Base-by-base conservation (phyloP, 2,113 vertebrate genomes). In the Eubucco bourcierii region DNA sequence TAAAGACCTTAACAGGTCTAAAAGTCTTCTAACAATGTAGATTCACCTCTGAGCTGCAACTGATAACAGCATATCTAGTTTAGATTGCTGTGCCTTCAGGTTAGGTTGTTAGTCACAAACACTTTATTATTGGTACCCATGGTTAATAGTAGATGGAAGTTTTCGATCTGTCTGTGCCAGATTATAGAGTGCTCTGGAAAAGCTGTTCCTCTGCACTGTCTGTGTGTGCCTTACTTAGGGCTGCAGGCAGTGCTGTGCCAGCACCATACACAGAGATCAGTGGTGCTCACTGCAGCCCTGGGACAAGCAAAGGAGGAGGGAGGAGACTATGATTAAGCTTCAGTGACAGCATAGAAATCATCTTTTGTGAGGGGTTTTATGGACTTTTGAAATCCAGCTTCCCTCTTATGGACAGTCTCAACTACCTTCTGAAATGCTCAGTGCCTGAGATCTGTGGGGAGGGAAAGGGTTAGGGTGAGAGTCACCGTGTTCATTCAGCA, bases 161-260 rank as follows among this genome's bases (percentile, higher is more conserved):
- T 68, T 52, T 70, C 29, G 34, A 16, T 10, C n/a, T 63, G 61
- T 21, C 46, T 74, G 46, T 28, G 61, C n/a, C 81, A 79, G 84
- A 23, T 47, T 8, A 11, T 6, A 13, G 28, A 19, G 3, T 88
- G 11, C 14, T 88, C 41, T 56, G 47, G 70, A 64, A 80, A 64
- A 78, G 1, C 4, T 55, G 44, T 7, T 33, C 23, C 6, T 68
- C 46, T 79, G 15, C 28, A 23, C 8, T 15, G 31, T 7, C 50
- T 39, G 11, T 0, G 3, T 59, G 44, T 41, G 33, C 11, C 2
- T 1, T 17, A 37, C 47, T 27, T 7, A 10, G 20, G 12, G 34
- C 15, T 61, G 18, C 39, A 59, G 70, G 19, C 41, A 64, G 37
- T 0, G 2, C 7, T 24, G 20, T 78, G 39, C 28, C 53, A 55